phyloP scores from a whole-genome alignment of 2,797 vertebrate genomes.

The Heteromormyrus szaboi region DNA sequence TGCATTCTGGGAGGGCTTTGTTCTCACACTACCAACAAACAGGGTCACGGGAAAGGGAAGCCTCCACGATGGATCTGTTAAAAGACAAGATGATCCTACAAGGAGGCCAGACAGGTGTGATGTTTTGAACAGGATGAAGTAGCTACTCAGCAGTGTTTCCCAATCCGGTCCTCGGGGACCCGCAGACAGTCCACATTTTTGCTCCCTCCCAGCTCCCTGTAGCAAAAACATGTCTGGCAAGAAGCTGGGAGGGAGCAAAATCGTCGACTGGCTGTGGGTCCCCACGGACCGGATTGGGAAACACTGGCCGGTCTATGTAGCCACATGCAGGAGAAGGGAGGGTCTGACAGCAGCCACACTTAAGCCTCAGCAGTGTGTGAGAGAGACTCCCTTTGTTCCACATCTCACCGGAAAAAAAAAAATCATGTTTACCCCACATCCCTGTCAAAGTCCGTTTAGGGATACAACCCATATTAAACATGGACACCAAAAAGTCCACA shows the following conservation, averaged over 20 bases:
- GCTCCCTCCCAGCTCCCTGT: neutral
- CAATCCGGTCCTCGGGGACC: neutral
- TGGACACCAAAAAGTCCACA: neutral
- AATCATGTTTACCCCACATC: neutral
- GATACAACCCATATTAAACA: neutral
- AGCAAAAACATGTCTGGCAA: neutral
- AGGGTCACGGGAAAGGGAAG: conserved; percentile 41
- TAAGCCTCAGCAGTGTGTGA: neutral
- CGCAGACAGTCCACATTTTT: neutral
- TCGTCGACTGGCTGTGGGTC: neutral
- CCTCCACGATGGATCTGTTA: neutral
- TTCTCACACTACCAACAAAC: conserved; percentile 28
- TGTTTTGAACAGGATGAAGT: neutral
- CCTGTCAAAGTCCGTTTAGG: neutral
- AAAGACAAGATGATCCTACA: conserved; percentile 31
- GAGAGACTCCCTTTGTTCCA: neutral
- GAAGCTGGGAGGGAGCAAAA: neutral
- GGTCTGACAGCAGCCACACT: neutral
- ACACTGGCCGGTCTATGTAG: neutral
- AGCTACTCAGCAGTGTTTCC: neutral
- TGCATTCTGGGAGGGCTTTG: neutral
- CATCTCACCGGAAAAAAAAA: neutral
- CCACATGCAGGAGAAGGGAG: neutral
- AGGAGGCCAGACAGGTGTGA: neutral
- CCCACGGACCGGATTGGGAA: neutral